Percentiles rank a stretch among this genome's conserved stretches.
phyloP scores from a whole-genome alignment of 1,140 invertebrate species.

The Phymastichus coffea region DNA sequence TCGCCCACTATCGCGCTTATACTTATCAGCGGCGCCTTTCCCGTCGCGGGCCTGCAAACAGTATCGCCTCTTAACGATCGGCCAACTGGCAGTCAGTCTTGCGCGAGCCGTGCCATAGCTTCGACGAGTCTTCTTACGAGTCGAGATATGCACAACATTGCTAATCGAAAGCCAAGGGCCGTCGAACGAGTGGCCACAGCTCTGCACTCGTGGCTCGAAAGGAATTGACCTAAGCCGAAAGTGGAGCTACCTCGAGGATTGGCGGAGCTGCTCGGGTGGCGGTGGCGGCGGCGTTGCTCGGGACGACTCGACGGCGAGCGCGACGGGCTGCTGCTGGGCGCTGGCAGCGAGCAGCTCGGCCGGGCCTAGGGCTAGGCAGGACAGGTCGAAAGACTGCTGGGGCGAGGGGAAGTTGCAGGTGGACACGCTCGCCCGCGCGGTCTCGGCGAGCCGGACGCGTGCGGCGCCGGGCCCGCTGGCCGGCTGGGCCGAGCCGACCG shows the following conservation, averaged over 20 bases:
- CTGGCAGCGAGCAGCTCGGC: conserved; percentile 1
- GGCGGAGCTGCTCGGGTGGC: conserved; percentile 45
- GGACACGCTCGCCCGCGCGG: conserved; percentile 41
- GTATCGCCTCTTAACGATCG: too few relatives aligned
- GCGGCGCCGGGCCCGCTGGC: neutral
- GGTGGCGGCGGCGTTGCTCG: conserved; percentile 31
- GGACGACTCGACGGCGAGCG: too few relatives aligned
- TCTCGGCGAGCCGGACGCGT: conserved; percentile 43
- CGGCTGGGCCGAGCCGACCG: conserved; percentile 40
- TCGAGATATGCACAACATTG: too few relatives aligned
- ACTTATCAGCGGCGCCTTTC: conserved; percentile 67
- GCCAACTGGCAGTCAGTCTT: conserved; percentile 14
- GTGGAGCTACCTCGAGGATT: neutral
- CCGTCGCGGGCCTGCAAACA: conserved; percentile 27
- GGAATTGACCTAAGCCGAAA: conserved; percentile 1
- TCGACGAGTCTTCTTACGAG: too few relatives aligned
- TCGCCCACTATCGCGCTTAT: conserved; percentile 71
- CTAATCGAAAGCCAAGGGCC: too few relatives aligned
- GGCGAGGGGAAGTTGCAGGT: conserved; percentile 48
- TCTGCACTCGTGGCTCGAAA: too few relatives aligned
- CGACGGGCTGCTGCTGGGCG: neutral
- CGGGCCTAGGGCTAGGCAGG: conserved; percentile 29
- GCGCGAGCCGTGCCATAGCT: too few relatives aligned
- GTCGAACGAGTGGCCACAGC: too few relatives aligned
- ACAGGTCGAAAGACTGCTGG: conserved; percentile 46